Conservation (phyloP, 2,113 vertebrate species). For the Cephalopterus ornatus region DNA sequence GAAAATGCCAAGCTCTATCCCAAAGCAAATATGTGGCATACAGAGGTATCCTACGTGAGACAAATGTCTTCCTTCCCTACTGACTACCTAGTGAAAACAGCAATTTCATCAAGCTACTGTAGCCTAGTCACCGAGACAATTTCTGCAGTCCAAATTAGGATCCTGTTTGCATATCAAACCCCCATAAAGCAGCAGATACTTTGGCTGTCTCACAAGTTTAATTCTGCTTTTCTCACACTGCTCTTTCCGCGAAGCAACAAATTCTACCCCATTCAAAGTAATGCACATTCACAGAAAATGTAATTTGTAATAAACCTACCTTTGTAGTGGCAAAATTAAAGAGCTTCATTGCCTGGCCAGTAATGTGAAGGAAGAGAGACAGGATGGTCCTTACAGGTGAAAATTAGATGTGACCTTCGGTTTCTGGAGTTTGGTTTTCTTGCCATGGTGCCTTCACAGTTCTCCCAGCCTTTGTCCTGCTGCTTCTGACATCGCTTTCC, state of each 20-base stretch:
- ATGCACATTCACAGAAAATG: accelerated
- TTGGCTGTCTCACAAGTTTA: background rate
- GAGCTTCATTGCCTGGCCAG: background rate
- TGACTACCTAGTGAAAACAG: background rate
- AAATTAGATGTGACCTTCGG: background rate
- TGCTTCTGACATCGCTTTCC: background rate
- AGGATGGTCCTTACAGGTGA: background rate
- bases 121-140: background rate
- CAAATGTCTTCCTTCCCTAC: background rate
- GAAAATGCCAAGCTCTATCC: background rate
- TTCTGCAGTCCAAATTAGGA: background rate
- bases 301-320: background rate
- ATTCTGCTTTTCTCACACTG: background rate
- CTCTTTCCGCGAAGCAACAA: background rate
- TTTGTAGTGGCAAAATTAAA: background rate
- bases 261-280: background rate
- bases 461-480: background rate
- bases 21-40: background rate
- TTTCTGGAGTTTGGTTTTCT: background rate
- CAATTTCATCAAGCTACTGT: background rate
- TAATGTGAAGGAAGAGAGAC: background rate
- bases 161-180: background rate
- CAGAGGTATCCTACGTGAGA: background rate
- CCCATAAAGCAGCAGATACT: background rate
- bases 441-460: background rate